These are phyloP conservation scores for Caenorhabditis afra DNA, from an alignment of 2,888 invertebrate genomes.

Conservation along the genomic window DNA sequence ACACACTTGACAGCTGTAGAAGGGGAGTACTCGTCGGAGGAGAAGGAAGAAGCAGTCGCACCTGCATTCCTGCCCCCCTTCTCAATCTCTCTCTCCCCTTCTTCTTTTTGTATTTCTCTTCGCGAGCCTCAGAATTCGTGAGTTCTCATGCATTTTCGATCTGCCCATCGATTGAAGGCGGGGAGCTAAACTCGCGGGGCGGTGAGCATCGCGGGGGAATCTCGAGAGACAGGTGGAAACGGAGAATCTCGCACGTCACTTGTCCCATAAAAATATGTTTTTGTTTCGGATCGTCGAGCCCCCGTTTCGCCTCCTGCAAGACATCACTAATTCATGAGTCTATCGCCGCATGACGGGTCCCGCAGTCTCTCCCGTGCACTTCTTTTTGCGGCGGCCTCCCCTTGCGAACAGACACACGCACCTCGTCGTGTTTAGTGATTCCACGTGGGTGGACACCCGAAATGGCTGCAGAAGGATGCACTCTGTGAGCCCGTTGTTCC, in stretches of 20 bases:
- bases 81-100: not conserved
- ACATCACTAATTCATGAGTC: constrained; percentile 54
- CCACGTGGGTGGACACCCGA: not conserved
- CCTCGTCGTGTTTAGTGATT: constrained; percentile 1
- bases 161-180: constrained; percentile 1
- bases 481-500: not conserved
- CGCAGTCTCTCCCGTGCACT: constrained; percentile 36
- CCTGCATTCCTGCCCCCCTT: constrained; percentile 7
- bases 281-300: constrained; percentile 12
- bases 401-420: not conserved
- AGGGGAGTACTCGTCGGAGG: constrained; percentile 14
- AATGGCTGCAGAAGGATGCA: not conserved
- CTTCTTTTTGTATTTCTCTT: not conserved
- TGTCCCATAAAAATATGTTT: constrained; percentile 27
- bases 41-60: constrained; percentile 10
- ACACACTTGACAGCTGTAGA: constrained; percentile 42
- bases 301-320: not conserved
- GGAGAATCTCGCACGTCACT: constrained; percentile 10
- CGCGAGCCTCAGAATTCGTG: constrained; percentile 6
- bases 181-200: not conserved
- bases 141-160: constrained; percentile 23
- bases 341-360: constrained; percentile 47
- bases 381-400: not conserved
- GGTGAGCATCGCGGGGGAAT: not conserved
- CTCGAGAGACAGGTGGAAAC: not conserved